Evolutionary conservation across 2,888 invertebrate species (phyloP), one percentile per base, ranked within the genome.

Genomic region (Hirtodrosophila confusa): DNA sequence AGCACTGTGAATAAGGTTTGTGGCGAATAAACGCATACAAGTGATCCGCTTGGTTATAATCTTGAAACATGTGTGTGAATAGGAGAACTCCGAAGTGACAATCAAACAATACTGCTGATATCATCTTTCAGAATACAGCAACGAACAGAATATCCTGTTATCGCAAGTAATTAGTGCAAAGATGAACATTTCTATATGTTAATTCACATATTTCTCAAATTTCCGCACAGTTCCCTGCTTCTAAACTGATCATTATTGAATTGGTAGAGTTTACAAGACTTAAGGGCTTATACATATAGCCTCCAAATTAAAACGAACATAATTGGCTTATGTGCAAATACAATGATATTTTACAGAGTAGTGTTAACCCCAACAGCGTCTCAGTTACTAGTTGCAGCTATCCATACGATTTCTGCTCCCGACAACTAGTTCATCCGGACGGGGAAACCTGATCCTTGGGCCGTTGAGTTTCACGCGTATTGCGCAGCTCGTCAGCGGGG

Each of bases 391-490:
- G 23, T 43, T 48, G 17, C 37, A 10, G 29, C 7, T 27, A 7
- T 39, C 10, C 10, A 10, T 48, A 53, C 17, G 17, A 17, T 17
- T 27, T 47, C 4, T 4, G 45, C 23, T 47, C 7, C 12, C 0
- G 6, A 36, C 63, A 73, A 75, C 76, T 41, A 53, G 83, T 80
- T 78, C 77, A 7, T 61, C 71, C 54, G 58, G 58, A 50, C 49
- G 24, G 9, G 9, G 33, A 75, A 82, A 80, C 79, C 79, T 60
- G 79, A 85, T 66, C 55, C 45, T 24, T 57, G 23, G 12, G 6
- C 7, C 7, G 40, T 51, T 47, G 41, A 24, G 4, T 37, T 57
- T 50, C 31, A 41, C 37, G 44, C n/a, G 40, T 33, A 37, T 43
- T 44, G n/a, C 43, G 50, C 57, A 48, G 10, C 36, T 36, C 31